These are phyloP conservation scores for Archocentrus centrarchus DNA, from an alignment of 2,113 vertebrate genomes.

Conservation along the genomic window DNA sequence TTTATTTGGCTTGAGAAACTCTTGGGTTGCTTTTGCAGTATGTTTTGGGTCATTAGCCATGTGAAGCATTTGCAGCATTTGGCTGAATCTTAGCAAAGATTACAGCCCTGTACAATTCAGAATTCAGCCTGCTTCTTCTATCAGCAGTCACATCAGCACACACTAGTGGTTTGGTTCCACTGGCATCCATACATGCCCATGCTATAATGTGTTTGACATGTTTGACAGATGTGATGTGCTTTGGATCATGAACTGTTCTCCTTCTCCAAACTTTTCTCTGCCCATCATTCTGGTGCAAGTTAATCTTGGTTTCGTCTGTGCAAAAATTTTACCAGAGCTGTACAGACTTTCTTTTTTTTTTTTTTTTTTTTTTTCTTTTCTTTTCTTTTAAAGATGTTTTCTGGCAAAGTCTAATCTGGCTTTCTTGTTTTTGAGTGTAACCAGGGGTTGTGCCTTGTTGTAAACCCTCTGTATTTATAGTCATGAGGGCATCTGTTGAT, in stretches of 20 bases:
- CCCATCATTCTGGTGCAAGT: background rate
- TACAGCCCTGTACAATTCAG: background rate
- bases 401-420: background rate
- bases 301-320: background rate
- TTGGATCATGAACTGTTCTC: background rate
- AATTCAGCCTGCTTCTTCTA: background rate
- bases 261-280: background rate
- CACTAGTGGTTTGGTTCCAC: background rate
- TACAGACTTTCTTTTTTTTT: background rate
- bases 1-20: background rate
- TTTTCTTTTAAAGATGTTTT: background rate
- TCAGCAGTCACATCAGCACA: background rate
- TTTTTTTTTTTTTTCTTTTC: too few species aligned
- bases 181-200: background rate
- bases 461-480: too few species aligned
- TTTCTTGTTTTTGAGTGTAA: background rate
- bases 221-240: background rate
- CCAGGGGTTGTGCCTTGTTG: too few species aligned
- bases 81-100: background rate
- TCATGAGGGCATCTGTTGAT: too few species aligned
- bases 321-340: background rate
- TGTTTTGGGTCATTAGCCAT: background rate
- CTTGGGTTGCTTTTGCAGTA: background rate
- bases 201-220: background rate
- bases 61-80: background rate